These are phyloP conservation scores for Anodontia alba DNA, from an alignment of 2,888 invertebrate genomes.

Conservation along the genomic window DNA sequence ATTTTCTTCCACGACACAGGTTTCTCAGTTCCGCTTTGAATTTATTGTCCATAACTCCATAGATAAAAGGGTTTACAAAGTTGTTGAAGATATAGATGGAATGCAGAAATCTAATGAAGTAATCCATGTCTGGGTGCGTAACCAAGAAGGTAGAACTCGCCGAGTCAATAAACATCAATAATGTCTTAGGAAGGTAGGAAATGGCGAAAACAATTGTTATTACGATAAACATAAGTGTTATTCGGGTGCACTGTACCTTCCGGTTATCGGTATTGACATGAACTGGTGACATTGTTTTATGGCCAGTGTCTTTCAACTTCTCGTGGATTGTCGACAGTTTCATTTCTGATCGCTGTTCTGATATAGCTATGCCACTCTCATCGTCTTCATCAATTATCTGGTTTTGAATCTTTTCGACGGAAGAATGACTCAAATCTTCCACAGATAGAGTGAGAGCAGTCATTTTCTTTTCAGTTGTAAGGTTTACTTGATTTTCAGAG, in stretches of 20 bases:
- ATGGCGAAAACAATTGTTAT: background rate
- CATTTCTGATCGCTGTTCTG: too few relatives aligned
- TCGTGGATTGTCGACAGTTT: background rate
- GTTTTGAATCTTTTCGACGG: too few relatives aligned
- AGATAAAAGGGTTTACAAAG: slow-evolving; percentile 1
- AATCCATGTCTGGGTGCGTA: background rate
- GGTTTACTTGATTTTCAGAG: too few relatives aligned
- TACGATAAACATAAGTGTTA: background rate
- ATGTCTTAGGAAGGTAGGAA: background rate
- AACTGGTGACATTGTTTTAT: background rate
- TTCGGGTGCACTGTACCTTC: background rate
- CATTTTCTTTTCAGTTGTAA: too few relatives aligned
- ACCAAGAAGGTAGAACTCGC: background rate
- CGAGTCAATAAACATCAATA: background rate
- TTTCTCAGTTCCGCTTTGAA: background rate
- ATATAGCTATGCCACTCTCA: too few relatives aligned
- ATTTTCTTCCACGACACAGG: background rate
- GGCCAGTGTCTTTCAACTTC: background rate
- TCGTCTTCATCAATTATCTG: too few relatives aligned
- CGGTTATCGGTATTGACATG: background rate
- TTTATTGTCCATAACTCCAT: background rate
- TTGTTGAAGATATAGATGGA: background rate
- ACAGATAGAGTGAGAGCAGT: too few relatives aligned
- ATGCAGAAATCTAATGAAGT: background rate
- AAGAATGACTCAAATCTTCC: too few relatives aligned